A percentile compares a stretch with the other conserved stretches of the same genome.
phyloP scores from a whole-genome alignment of 1,140 invertebrate genomes.

The Meloidogyne exigua region DNA sequence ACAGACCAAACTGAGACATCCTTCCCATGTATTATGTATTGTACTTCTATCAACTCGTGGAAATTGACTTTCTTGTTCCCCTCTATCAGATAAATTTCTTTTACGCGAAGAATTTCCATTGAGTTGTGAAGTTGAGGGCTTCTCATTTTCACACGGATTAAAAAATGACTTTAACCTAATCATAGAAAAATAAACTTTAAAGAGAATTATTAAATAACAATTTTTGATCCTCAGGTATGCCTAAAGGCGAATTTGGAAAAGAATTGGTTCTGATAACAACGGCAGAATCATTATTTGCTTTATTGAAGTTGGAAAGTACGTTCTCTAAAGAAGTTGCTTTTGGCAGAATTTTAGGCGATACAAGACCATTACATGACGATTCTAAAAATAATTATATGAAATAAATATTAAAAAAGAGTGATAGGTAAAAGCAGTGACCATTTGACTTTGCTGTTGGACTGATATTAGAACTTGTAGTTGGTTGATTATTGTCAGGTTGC shows the following conservation, averaged over 20 bases:
- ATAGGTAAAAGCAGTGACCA: neutral
- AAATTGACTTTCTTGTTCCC: slow-evolving; percentile 35
- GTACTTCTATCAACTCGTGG: slow-evolving; percentile 26
- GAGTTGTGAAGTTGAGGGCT: neutral
- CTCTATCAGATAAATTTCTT: slow-evolving; percentile 33
- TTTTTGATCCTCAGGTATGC: neutral
- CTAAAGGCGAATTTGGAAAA: neutral
- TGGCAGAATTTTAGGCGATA: neutral
- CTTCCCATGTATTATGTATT: slow-evolving; percentile 29
- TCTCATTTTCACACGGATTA: neutral
- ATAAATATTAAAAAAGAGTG: no score
- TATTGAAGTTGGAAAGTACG: neutral
- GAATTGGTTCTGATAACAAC: neutral
- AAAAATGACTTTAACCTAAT: neutral
- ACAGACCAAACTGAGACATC: slow-evolving; percentile 23
- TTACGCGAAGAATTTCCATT: slow-evolving; percentile 23
- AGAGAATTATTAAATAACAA: neutral
- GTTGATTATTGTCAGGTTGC: neutral
- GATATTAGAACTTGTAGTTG: neutral
- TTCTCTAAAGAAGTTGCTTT: neutral
- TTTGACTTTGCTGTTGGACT: neutral
- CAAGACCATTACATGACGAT: neutral
- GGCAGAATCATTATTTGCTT: neutral
- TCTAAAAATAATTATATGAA: neutral
- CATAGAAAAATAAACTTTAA: neutral